These are phyloP conservation scores for Cnemophilus loriae DNA, from an alignment of 2,113 vertebrate genomes.

Conservation along the genomic window DNA sequence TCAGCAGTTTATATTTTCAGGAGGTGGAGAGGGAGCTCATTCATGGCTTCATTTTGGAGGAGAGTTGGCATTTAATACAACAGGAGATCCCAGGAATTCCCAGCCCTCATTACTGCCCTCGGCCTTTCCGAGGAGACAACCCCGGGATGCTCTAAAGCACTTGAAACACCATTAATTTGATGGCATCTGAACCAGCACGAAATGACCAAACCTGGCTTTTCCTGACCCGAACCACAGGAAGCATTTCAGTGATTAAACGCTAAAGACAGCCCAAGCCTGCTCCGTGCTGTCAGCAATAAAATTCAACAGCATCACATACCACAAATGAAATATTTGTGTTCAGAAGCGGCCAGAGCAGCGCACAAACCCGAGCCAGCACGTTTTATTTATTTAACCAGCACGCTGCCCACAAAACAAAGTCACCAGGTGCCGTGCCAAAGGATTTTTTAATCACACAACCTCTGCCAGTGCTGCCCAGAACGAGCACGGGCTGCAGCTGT, in stretches of 20 bases:
- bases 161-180: not conserved
- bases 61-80: not conserved
- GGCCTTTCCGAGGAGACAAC: not conserved
- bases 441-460: not conserved
- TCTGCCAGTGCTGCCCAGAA: accelerated
- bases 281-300: not conserved
- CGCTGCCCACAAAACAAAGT: not conserved
- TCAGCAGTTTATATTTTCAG: not conserved
- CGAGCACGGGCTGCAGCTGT: accelerated
- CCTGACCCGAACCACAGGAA: not conserved
- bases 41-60: not conserved
- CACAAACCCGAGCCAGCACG: not conserved
- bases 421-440: not conserved
- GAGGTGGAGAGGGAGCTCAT: not conserved
- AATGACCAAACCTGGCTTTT: not conserved
- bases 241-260: not conserved
- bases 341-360: not conserved
- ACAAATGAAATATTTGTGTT: not conserved
- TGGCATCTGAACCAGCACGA: not conserved
- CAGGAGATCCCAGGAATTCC: not conserved
- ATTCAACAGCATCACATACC: not conserved
- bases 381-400: not conserved
- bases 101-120: not conserved
- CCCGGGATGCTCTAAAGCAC: not conserved
- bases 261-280: not conserved